These are phyloP conservation scores for Heteractis magnifica DNA, from an alignment of 92 coral and sea anemone genomes.

Conservation along the genomic window DNA sequence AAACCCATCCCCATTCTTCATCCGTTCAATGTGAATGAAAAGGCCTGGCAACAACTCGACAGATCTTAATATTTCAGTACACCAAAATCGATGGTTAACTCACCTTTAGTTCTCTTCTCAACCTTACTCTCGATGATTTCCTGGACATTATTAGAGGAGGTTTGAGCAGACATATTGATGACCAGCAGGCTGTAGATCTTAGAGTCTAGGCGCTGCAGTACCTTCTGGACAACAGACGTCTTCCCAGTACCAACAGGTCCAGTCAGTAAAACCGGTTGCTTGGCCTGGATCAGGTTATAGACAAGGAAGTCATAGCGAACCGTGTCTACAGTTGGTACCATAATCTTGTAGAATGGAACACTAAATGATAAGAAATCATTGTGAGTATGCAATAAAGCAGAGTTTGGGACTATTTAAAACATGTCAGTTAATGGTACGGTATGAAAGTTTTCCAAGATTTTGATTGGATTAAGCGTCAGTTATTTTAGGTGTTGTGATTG, in stretches of 20 bases:
- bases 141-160: conserved; percentile 93
- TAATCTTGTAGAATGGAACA: conserved; percentile 96
- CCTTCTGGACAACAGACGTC: conserved; percentile 97
- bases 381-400: not conserved
- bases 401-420: too few species aligned
- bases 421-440: too few species aligned
- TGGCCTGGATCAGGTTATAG: conserved; percentile 92
- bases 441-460: too few species aligned
- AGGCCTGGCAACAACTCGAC: not conserved
- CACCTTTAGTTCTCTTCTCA: conserved; percentile 97
- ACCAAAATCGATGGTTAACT: not conserved
- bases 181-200: conserved; percentile 83
- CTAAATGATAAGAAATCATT: conserved; percentile 29
- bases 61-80: too few species aligned
- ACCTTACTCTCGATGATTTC: conserved; percentile 98
- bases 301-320: conserved; percentile 99
- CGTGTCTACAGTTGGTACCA: conserved; percentile 99
- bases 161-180: conserved; percentile 98
- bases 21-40: not conserved
- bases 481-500: too few species aligned
- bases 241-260: conserved; percentile 99
- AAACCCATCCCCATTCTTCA: too few species aligned
- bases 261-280: conserved; percentile 90
- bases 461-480: too few species aligned
- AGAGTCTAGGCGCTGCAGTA: conserved; percentile 94